Base-by-base conservation (phyloP, 2,797 vertebrate genomes). In the Fundulus diaphanus region DNA sequence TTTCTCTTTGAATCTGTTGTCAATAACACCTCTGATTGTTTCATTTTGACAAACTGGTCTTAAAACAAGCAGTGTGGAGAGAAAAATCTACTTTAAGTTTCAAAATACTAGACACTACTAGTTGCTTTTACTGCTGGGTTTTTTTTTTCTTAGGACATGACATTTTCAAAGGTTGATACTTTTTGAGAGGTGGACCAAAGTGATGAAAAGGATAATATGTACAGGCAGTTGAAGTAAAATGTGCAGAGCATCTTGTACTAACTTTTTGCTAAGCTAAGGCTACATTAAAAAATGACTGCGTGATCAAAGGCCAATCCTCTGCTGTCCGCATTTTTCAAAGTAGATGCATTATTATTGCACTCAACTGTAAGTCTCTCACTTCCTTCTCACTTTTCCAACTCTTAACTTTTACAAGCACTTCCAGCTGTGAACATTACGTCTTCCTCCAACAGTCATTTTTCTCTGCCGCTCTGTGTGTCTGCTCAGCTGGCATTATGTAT, bases 361-460 rank as follows among this genome's bases (percentile, higher is more conserved):
- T 79, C 59, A 72, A 74, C 76, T 70, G 49, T 57, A 79, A 83
- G 70, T 79, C 88, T 72, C 70, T 61, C 42, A 74, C 70, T 68
- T 79, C 65, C 68, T 82, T 65, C 59, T 42, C 52, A 31, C 73
- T 73, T 74, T 77, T 82, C 59, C 68, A 51, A 73, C 77, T 75
- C 76, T 70, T 68, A 67, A 31, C 83, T 86, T 67, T 33, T 83
- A 76, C 76, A 78, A 85, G 68, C 63, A 76, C 78, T 81, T 78
- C 79, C 78, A 82, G 88, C 72, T 70, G 73, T 80, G 76, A 82
- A 80, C 78, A 75, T 77, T 87, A 90, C 83, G 85, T 90, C 89
- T 87, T 90, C 72, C 75, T 87, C 79, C 87, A 84, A 72, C 84
- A 84, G 79, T 82, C 90, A 87, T 90, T 82, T 83, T 67, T 76